These are phyloP conservation scores for Parnassius apollo DNA, from an alignment of 2,888 invertebrate genomes.

Conservation along the genomic window DNA sequence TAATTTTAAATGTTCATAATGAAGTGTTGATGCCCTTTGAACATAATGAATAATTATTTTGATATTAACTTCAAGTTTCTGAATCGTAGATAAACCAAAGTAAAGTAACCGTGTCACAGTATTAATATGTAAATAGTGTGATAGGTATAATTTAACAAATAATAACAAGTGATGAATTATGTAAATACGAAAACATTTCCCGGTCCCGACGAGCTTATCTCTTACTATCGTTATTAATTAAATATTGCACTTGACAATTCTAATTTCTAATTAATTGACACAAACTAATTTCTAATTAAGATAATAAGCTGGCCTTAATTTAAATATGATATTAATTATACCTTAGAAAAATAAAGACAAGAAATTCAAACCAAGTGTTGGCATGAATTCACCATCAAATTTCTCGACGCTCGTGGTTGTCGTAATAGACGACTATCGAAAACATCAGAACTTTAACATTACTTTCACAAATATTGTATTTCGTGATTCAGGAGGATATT, in stretches of 20 bases:
- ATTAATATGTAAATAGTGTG: conserved; percentile 15
- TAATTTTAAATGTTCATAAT: conserved; percentile 3
- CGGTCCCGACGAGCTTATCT: conserved; percentile 3
- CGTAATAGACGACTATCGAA: too few relatives aligned
- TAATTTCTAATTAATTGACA: neutral
- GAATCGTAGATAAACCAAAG: conserved; percentile 4
- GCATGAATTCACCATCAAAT: too few relatives aligned
- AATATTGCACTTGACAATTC: neutral
- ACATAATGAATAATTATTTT: conserved; percentile 7
- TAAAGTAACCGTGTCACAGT: conserved; percentile 7
- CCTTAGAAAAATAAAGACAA: too few relatives aligned
- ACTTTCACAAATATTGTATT: too few relatives aligned
- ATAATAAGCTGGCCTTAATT: neutral
- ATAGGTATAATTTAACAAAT: conserved; percentile 8
- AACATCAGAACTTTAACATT: too few relatives aligned
- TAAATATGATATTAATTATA: too few relatives aligned
- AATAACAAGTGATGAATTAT: conserved; percentile 16
- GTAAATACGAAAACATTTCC: conserved; percentile 9
- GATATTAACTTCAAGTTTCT: neutral
- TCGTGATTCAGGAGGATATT: too few relatives aligned
- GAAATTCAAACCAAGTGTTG: too few relatives aligned
- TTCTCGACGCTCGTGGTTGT: too few relatives aligned
- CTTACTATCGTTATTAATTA: neutral
- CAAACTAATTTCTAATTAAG: neutral
- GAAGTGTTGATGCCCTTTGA: conserved; percentile 6